Evolutionary conservation across 2,113 vertebrate genomes (phyloP).

Genomic region (Myotis lucifugus): DNA sequence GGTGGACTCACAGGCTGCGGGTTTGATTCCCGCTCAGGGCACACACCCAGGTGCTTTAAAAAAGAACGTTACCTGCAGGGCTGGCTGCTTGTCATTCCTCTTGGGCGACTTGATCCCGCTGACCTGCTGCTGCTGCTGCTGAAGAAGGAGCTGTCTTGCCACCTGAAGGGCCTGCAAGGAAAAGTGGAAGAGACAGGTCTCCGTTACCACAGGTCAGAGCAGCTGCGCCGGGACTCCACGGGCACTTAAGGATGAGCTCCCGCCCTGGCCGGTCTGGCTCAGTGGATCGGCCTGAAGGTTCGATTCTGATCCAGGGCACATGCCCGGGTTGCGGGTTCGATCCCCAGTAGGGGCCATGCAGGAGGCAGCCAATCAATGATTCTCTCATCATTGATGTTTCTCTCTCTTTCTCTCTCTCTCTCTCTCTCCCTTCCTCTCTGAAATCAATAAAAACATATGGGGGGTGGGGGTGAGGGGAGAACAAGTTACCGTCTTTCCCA

Average conservation of each 20-base stretch:
- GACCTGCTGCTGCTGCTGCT: conserved; percentile 89
- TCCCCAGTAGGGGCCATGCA: too few species aligned
- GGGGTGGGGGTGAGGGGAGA: too few species aligned
- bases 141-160: conserved; percentile 95
- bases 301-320: too few species aligned
- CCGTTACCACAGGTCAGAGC: not conserved
- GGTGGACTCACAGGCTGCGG: not conserved
- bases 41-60: not conserved
- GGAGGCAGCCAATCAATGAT: too few species aligned
- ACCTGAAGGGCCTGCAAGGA: conserved; percentile 93
- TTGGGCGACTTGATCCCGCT: conserved; percentile 93
- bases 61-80: conserved; percentile 90
- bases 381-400: too few species aligned
- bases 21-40: not conserved
- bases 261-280: too few species aligned
- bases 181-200: conserved; percentile 65
- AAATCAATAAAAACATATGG: too few species aligned
- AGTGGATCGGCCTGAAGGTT: too few species aligned
- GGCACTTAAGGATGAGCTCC: not conserved
- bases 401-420: too few species aligned
- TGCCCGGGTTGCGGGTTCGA: too few species aligned
- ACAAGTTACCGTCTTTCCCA: not conserved
- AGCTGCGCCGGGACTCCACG: not conserved
- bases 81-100: conserved; percentile 94
- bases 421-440: too few species aligned